Conservation (phyloP, 2,888 invertebrate genomes). For the Tineola bisselliella region DNA sequence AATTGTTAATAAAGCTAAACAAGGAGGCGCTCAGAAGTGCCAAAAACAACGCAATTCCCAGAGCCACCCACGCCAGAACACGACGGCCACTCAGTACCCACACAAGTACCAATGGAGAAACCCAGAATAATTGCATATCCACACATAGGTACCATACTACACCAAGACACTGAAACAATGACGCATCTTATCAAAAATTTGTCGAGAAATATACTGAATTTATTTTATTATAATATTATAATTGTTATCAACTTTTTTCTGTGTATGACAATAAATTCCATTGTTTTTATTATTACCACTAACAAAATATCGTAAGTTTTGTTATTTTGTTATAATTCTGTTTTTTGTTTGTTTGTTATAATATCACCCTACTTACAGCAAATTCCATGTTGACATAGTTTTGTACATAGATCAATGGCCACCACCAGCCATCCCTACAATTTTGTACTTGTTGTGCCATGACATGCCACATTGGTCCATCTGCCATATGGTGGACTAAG, state of each 20-base stretch:
- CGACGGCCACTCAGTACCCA: background rate
- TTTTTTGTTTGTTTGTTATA: background rate
- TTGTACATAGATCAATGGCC: constrained; percentile 54
- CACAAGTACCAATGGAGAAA: constrained; percentile 15
- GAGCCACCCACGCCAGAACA: background rate
- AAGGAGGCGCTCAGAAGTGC: background rate
- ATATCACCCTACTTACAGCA: constrained; percentile 23
- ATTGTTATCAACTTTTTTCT: too few relatives aligned
- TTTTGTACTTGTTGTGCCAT: constrained; percentile 32
- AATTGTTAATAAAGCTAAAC: background rate
- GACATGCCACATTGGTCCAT: constrained; percentile 37
- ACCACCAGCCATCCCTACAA: constrained; percentile 60
- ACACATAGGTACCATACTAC: constrained; percentile 35
- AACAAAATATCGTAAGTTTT: too few relatives aligned
- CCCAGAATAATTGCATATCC: constrained; percentile 20
- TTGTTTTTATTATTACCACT: too few relatives aligned
- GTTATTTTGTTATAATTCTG: too few relatives aligned
- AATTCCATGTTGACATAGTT: constrained; percentile 43
- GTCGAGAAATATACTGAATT: too few relatives aligned
- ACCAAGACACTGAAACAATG: constrained; percentile 28
- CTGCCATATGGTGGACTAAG: constrained; percentile 26
- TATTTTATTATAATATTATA: too few relatives aligned
- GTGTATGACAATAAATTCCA: too few relatives aligned
- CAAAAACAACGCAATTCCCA: background rate
- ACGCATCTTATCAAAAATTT: too few relatives aligned